Evolutionary conservation across 2,888 invertebrate species (phyloP), one percentile per base, ranked within the genome.

Genomic region (Tiliacea aurago): DNA sequence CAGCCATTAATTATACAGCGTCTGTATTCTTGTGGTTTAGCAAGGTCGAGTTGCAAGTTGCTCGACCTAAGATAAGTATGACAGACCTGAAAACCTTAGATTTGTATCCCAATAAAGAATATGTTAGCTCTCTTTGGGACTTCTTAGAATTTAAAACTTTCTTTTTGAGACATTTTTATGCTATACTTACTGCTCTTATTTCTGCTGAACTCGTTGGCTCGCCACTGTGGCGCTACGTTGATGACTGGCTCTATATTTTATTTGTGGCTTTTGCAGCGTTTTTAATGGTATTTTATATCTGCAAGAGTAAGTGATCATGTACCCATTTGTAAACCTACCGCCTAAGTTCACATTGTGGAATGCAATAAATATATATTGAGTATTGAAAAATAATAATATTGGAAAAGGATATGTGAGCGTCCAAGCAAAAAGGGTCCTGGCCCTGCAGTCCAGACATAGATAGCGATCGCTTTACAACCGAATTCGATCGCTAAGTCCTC

Each of bases 81-180:
- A 73, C 72, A 69, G 73, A 73, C 73, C 61, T 64, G 67, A 80
- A 82, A 78, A 75, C 45, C 70, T 41, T 58, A 82, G 76, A 80
- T 86, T 63, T 80, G 73, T 80, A 77, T 43, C 70, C 72, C 41
- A 86, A 84, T 85, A 73, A 81, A 80, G 47, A 74, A 72, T 78
- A 76, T 72, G 62, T 69, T 80, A 72, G 80, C 76, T 78, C 73
- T 67, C 71, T 79, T 65, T 58, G 59, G 56, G 51, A 74, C 70
- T 84, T 84, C 84, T 72, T 84, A 85, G 84, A 80, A 77, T 78
- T 51, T 18, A 80, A n/a, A 79, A 85, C 85, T 85, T 85, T 85
- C 86, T 86, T 86, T 86, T 80, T 68, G 58, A 80, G 80, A 82
- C 73, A 76, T 84, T 84, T 76, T 85, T 80, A 82, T 86, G 73